A percentile compares a stretch with the other conserved stretches of the same genome.
Conservation (phyloP, 2,888 invertebrate genomes). For the Ametastegia equiseti region DNA sequence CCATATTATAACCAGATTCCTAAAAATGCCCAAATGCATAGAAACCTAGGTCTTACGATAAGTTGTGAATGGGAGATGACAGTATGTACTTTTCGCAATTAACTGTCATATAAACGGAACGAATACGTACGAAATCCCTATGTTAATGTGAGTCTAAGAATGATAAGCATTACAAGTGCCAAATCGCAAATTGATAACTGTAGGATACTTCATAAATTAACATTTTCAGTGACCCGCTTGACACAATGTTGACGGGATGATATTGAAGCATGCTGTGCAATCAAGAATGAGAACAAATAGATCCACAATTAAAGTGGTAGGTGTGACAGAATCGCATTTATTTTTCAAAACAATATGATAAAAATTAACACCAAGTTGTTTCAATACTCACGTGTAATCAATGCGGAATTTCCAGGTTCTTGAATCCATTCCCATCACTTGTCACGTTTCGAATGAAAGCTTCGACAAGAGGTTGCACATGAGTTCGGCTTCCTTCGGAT, state of each 20-base stretch:
- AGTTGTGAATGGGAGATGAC: neutral
- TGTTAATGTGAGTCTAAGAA: neutral
- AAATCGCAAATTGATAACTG: neutral
- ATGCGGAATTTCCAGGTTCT: neutral
- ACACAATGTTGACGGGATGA: neutral
- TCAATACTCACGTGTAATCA: neutral
- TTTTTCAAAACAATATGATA: neutral
- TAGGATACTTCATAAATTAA: neutral
- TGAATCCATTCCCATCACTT: neutral
- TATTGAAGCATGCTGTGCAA: neutral
- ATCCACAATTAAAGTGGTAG: neutral
- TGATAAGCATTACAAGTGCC: neutral
- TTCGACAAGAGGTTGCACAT: neutral
- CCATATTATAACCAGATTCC: neutral
- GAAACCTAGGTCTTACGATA: neutral
- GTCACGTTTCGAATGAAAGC: neutral
- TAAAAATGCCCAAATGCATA: neutral
- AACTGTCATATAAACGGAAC: neutral
- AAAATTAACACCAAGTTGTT: neutral
- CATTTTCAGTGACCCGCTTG: neutral
- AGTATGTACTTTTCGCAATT: neutral
- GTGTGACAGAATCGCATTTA: neutral
- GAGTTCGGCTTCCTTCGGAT: neutral
- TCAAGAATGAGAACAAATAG: neutral
- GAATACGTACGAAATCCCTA: neutral